Evolutionary conservation across 2,113 vertebrate species (phyloP), one percentile per base, ranked within the genome.

Genomic region (Micronycteris hirsuta): DNA sequence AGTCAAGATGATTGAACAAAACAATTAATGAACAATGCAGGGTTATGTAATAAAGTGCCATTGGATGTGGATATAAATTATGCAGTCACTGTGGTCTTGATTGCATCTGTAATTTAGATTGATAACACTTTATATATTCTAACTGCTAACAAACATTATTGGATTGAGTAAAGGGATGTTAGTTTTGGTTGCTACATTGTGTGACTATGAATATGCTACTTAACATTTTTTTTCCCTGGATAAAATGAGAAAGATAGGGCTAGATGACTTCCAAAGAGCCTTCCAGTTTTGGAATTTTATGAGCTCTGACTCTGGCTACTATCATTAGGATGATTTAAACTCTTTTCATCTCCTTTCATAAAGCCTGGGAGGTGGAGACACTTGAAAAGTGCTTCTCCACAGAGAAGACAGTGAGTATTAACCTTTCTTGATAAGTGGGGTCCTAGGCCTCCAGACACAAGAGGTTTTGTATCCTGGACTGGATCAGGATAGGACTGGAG

Each of bases 51-150:
- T 84, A 76, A 95, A 80, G 38, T 81, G 24, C 45, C 73, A 14
- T 41, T 89, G 36, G n/a, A 77, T 89, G 3, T 87, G 38, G 77
- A 87, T 90, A 96, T 92, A 95, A 95, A 92, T 92, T 73, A 76
- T 77, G 2, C 76, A 77, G 84, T 90, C 52, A 47, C 26, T 76
- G 17, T 94, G 24, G 26, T 95, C 80, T 94, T 86, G 43, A 83
- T 49, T 93, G 26, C n/a, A 81, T 95, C 52, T 92, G 13, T 67
- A 67, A 95, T 90, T 93, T 96, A 94, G 65, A 84, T n/a, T 33
- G 45, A 86, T 92, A 87, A 54, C 71, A 84, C 65, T 80, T 95
- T 81, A 31, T 77, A 17, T 38, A 80, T 81, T 89, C 45, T 86
- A 93, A 71, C 49, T 93, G 45, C 43, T 96, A 56, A 93, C 36